Percentiles rank a stretch among this genome's conserved stretches.
Conservation (phyloP, 2,888 invertebrate species). For the Smittia sp. region DNA sequence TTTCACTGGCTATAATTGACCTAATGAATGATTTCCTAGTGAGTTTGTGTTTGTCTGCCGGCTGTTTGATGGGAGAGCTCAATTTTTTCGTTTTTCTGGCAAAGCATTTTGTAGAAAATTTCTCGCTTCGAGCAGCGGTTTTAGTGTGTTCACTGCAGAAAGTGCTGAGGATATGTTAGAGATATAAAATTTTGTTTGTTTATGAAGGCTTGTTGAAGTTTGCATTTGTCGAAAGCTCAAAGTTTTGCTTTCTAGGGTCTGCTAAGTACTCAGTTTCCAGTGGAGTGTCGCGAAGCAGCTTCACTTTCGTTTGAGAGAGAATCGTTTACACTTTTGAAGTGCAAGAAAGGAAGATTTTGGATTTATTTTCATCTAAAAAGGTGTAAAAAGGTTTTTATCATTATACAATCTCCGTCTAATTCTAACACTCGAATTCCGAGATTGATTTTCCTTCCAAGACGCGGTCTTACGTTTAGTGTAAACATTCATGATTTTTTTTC, state of each 20-base stretch:
- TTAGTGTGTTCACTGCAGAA: too few species aligned
- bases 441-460: slow-evolving; percentile 9
- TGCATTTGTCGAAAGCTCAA: not conserved
- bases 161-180: not conserved
- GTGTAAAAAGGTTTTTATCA: slow-evolving; percentile 14
- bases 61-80: too few species aligned
- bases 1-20: too few species aligned
- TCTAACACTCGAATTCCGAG: slow-evolving; percentile 11
- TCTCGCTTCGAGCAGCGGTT: too few species aligned
- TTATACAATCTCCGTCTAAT: not conserved
- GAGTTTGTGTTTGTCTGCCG: too few species aligned
- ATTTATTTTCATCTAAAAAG: slow-evolving; percentile 21
- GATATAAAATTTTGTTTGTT: not conserved
- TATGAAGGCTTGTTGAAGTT: not conserved
- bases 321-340: slow-evolving; percentile 12
- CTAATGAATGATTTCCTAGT: too few species aligned
- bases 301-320: not conserved
- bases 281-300: not conserved
- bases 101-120: too few species aligned
- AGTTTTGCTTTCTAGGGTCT: not conserved
- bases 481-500: not conserved
- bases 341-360: slow-evolving; percentile 27
- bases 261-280: not conserved
- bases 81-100: too few species aligned
- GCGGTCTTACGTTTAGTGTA: slow-evolving; percentile 2